phyloP scores from a whole-genome alignment of 2,113 vertebrate genomes.

The Myrmophylax atrothorax region DNA sequence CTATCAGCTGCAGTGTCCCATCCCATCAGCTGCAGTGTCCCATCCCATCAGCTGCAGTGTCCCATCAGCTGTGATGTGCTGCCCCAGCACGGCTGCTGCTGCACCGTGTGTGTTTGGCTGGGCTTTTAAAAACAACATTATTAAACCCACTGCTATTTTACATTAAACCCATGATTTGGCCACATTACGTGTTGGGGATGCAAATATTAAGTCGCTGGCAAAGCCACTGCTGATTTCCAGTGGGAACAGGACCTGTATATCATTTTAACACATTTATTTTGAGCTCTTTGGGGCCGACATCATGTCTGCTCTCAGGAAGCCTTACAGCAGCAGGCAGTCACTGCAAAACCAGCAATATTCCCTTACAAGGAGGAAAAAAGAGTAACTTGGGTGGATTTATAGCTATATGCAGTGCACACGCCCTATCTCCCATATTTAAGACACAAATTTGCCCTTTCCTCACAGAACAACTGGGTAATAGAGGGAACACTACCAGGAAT shows the following conservation, averaged over 20 bases:
- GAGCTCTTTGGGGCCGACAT: neutral
- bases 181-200: neutral
- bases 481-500: rapidly evolving
- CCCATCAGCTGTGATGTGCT: neutral
- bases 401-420: neutral
- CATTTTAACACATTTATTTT: neutral
- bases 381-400: neutral
- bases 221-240: neutral
- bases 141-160: neutral
- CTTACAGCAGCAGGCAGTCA: neutral
- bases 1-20: too few species aligned
- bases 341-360: neutral
- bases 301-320: neutral
- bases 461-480: neutral
- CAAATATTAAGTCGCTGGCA: neutral
- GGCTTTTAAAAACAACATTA: neutral
- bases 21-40: too few species aligned
- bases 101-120: neutral
- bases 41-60: too few species aligned
- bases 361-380: neutral
- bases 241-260: neutral
- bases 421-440: neutral
- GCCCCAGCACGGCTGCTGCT: neutral
- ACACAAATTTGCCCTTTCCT: neutral
- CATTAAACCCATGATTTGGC: neutral